Conservation (phyloP, 2,888 invertebrate species). For the Agrotis ipsilon region DNA sequence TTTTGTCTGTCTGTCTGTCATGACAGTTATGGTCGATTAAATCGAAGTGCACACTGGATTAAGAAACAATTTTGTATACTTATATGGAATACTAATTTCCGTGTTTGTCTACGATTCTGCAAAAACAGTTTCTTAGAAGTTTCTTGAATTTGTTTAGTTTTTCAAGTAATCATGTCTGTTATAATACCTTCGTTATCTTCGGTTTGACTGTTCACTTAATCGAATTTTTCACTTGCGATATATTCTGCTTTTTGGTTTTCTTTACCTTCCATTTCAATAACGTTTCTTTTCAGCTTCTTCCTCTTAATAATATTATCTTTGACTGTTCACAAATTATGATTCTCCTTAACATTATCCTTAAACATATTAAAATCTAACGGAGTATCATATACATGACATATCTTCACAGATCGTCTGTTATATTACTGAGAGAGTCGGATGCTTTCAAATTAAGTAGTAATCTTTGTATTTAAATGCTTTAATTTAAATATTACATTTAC, state of each 20-base stretch:
- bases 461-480: conserved; percentile 58
- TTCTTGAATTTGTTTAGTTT: background rate
- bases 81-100: conserved; percentile 31
- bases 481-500: conserved; percentile 61
- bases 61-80: conserved; percentile 37
- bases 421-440: conserved; percentile 11
- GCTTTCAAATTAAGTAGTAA: conserved; percentile 55
- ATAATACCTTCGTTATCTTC: background rate
- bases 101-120: conserved; percentile 16
- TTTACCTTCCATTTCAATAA: background rate
- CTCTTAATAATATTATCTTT: background rate
- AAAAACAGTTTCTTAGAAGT: conserved; percentile 23
- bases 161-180: conserved; percentile 3
- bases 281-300: background rate
- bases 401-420: conserved; percentile 9
- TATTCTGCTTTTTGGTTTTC: background rate
- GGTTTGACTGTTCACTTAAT: background rate
- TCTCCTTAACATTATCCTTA: background rate
- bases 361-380: background rate
- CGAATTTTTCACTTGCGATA: background rate
- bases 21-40: conserved; percentile 42
- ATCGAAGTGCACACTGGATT: conserved; percentile 39
- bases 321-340: background rate
- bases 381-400: conserved; percentile 4
- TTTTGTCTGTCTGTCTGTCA: conserved; percentile 53